These are phyloP conservation scores for Sebastes flavidus DNA, from an alignment of 2,797 vertebrate genomes.

Conservation along the genomic window DNA sequence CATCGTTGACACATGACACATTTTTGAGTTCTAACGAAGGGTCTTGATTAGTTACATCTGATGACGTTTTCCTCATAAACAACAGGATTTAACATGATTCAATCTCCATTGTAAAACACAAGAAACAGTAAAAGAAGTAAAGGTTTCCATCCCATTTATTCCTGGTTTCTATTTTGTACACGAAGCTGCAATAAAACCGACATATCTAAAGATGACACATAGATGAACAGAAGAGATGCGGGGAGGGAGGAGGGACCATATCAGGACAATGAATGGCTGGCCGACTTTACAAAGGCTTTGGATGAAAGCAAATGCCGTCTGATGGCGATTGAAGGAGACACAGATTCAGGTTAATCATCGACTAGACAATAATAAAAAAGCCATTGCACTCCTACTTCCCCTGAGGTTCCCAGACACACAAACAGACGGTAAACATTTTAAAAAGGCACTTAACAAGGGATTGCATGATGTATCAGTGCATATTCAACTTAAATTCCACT, in stretches of 20 bases:
- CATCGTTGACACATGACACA: background rate
- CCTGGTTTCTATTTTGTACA: slow-evolving; percentile 63
- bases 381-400: slow-evolving; percentile 61
- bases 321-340: slow-evolving; percentile 45
- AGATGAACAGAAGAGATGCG: slow-evolving; percentile 11
- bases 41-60: background rate
- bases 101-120: background rate
- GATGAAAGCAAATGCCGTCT: slow-evolving; percentile 52
- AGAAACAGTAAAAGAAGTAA: background rate
- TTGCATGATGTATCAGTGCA: slow-evolving; percentile 73
- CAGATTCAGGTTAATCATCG: slow-evolving; percentile 55
- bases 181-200: slow-evolving; percentile 62
- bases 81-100: background rate
- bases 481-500: slow-evolving; percentile 51
- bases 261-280: slow-evolving; percentile 18
- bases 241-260: background rate
- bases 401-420: slow-evolving; percentile 70
- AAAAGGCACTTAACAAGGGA: slow-evolving; percentile 79
- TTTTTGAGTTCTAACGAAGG: background rate
- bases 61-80: background rate
- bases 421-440: slow-evolving; percentile 64
- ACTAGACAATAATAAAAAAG: slow-evolving; percentile 44
- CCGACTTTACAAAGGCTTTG: slow-evolving; percentile 39
- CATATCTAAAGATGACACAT: slow-evolving; percentile 42
- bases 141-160: slow-evolving; percentile 72